Base-by-base conservation (phyloP, 2,888 invertebrate species). In the Danaus chrysippus region DNA sequence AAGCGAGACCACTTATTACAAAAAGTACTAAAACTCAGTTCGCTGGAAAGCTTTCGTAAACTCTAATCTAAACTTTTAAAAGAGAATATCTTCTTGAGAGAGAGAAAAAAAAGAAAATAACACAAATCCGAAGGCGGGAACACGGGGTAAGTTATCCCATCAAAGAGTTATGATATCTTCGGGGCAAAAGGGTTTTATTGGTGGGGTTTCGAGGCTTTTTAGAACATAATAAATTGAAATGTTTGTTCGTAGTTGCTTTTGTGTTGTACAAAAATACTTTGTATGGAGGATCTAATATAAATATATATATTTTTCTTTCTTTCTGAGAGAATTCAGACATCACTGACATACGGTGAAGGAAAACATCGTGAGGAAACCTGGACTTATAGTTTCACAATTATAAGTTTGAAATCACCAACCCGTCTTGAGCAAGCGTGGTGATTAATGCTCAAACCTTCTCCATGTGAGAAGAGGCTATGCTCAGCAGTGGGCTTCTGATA, bases 91-190 rank as follows among this genome's bases (percentile, higher is more conserved):
- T 8, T 17, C 49, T 10, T 49, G 43, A 53, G 17, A 55, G 44
- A 52, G 49, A 34, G 44, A 52, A 42, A 34, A 52, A 53, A 43
- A 54, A 57, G 56, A 54, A 56, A 62, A 63, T 49, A 66, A 66
- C 62, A 61, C 52, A 67, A 70, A 68, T 59, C 70, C 64, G 46
- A 68, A 65, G 61, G 61, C 63, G 43, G 56, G 61, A 64, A 63
- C 58, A 64, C 63, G 64, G 61, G 67, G 53, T 64, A 69, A 70
- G 63, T 71, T 70, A 70, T 70, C 65, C 68, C 65, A 69, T 66
- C 69, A 69, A 67, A 69, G 67, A 67, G 65, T 67, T 68, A 68
- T 68, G 66, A 62, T 62, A 64, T 62, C 66, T 67, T 56, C 58
- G 60, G 62, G 59, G 60, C 62, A 44, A 62, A 64, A 64, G 49